Evolutionary conservation across 2,113 vertebrate genomes (phyloP).

Genomic region (Nestor notabilis): DNA sequence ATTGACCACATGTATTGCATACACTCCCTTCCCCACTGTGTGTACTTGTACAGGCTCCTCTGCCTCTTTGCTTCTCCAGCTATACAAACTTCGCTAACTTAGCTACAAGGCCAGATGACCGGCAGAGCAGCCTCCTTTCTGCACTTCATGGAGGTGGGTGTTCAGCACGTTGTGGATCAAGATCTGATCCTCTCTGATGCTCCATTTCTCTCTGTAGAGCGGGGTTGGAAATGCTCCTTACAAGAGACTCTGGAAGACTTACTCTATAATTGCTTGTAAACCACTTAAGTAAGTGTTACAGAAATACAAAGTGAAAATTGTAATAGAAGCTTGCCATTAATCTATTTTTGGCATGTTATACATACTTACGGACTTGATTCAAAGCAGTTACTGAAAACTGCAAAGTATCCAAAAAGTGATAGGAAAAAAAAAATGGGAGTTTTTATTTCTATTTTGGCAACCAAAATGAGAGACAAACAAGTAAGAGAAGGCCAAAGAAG

Average conservation of each 20-base stretch:
- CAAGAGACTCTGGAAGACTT: neutral
- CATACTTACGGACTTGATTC: neutral
- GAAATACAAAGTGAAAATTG: neutral
- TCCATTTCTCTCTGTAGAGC: neutral
- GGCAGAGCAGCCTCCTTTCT: neutral
- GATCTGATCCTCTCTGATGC: neutral
- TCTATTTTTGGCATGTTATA: neutral
- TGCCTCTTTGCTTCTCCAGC: neutral
- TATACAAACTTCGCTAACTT: neutral
- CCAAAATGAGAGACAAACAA: neutral
- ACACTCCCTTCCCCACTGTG: neutral
- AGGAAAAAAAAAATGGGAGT: neutral
- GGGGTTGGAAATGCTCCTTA: neutral
- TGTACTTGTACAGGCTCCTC: neutral
- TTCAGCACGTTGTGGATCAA: neutral
- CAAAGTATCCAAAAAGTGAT: neutral
- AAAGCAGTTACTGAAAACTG: neutral
- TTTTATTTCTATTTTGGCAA: neutral
- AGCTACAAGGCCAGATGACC: neutral
- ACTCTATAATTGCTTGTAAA: neutral
- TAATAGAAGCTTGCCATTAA: neutral
- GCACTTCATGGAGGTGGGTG: neutral
- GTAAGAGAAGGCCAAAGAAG: neutral
- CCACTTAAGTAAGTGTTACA: neutral
- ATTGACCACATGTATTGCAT: neutral